Percentiles rank a stretch among this genome's conserved stretches.
These are phyloP conservation scores for Oophaga pumilio DNA, from an alignment of 2,113 vertebrate species.

Conservation along the genomic window DNA sequence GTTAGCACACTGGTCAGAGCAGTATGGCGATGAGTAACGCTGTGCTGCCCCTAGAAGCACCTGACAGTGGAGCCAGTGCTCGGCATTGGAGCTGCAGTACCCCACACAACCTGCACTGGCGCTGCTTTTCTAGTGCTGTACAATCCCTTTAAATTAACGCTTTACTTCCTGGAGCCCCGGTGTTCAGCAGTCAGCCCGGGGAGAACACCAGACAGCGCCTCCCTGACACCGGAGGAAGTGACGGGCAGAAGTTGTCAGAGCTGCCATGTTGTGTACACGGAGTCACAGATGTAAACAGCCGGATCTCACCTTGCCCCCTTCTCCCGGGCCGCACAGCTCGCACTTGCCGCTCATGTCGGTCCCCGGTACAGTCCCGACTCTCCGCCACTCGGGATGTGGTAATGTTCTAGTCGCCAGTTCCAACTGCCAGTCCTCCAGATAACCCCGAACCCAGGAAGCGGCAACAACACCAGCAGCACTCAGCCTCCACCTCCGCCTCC, in stretches of 20 bases:
- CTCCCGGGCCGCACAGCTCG: constrained; percentile 48
- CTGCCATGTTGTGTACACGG: not conserved
- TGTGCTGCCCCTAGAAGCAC: too few relatives aligned
- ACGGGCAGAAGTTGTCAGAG: not conserved
- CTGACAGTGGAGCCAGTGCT: too few relatives aligned
- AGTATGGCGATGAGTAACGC: too few relatives aligned
- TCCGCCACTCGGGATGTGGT: not conserved
- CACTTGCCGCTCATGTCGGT: constrained; percentile 28
- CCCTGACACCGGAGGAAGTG: not conserved
- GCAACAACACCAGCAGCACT: constrained; percentile 12
- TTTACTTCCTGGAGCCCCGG: too few relatives aligned
- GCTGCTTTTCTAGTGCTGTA: not conserved
- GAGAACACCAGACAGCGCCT: too few relatives aligned
- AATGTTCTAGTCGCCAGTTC: not conserved
- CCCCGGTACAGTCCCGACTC: not conserved
- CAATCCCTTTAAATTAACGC: too few relatives aligned
- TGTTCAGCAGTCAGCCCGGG: too few relatives aligned
- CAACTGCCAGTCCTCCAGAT: not conserved
- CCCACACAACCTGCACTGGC: not conserved
- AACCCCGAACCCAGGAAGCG: constrained; percentile 29
- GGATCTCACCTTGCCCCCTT: constrained; percentile 34
- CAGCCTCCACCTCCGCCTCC: constrained; percentile 4
- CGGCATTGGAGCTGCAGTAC: not conserved
- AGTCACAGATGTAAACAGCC: not conserved
- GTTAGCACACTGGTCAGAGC: too few relatives aligned